Evolutionary conservation across 1,140 invertebrate species (phyloP), one percentile per base, ranked within the genome.

Genomic region (Amphibalanus amphitrite): DNA sequence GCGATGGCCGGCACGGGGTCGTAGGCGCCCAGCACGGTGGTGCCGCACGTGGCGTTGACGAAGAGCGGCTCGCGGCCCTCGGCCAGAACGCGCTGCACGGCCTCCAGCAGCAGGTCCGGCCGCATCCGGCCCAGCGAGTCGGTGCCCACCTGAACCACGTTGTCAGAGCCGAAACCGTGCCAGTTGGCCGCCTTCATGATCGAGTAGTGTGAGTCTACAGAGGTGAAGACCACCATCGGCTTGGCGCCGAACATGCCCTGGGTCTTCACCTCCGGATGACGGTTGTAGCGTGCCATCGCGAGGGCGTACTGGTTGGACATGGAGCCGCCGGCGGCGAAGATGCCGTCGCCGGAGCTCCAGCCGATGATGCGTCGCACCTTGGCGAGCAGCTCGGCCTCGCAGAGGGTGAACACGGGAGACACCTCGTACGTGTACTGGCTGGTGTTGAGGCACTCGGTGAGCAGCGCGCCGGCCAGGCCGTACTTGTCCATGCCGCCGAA

Each of bases 241-340:
- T n/a, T 84, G 83, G 73, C 85, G 84, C 3, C 91, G 81, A 0
- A 90, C 90, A 84, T 77, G 17, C 84, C 84, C 67, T 86, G 84
- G 77, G 87, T 86, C 86, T 95, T 96, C 59, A 88, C 82, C 72
- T 91, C 85, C 15, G 93, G 92, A 77, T 87, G 86, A 71, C 84
- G 83, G 74, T 86, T 80, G 77, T 90, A 89, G 59, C 95, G 82
- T 1, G 95, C 95, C 72, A 92, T 86, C 77, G 91, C 90, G n/a
- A 98, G 92, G 23, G 91, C 94, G 79, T 98, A 98, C 72, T 95
- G 89, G 79, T 98, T 98, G 3, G 94, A 90, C 75, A 97, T 90
- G 0, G 93, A 95, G n/a, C 0, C 95, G 38, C 95, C 95, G 17
- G 95, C 95, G 77, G 90, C 92, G 80, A 98, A 97, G 69, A 97